Base-by-base conservation (phyloP, 2,113 vertebrate genomes). In the Rhegmatorhina hoffmannsi region DNA sequence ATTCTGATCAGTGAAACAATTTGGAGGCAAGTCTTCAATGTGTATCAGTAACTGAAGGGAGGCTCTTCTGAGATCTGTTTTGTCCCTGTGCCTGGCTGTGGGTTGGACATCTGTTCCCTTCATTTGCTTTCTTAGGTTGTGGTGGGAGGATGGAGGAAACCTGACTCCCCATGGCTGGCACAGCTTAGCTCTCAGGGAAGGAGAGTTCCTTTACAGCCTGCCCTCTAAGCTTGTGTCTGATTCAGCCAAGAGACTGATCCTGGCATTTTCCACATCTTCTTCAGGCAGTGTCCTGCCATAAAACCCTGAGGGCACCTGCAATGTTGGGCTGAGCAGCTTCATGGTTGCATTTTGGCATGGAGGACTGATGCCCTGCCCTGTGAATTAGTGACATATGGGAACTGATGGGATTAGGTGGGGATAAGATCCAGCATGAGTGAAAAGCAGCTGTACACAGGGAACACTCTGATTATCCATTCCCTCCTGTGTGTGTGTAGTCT, bases 311-410 rank as follows among this genome's bases (percentile, higher is more conserved):
- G 24, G 33, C 6, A 15, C 7, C 6, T 31, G 38, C 43, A 56
- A 3, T 1, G 7, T 20, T 58, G 46, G 52, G 24, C 47, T 53
- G 56, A 66, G 46, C 64, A 78, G 31, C 21, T 53, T 49, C 2
- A 0, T 1, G 9, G 46, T 17, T 53, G 60, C 0, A 0, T 36
- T 89, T 62, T 55, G 50, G 31, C 0, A 0, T 18, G 66, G 18
- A 44, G 33, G 25, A 11, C 56, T 44, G 46, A 34, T 40, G 40
- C 40, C 47, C 13, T 84, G 50, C 20, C 36, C 59, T 53, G 33
- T 47, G 58, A n/a, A 31, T 43, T 29, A 26, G 13, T 0, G 0
- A 6, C 1, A 2, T 4, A 2, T 16, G 47, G 75, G 31, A 62
- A 8, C 20, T 11, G 43, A 11, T 44, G 38, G 40, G 53, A 33